phyloP scores from a whole-genome alignment of 2,888 invertebrate species.

The Sabellastarte sp. region DNA sequence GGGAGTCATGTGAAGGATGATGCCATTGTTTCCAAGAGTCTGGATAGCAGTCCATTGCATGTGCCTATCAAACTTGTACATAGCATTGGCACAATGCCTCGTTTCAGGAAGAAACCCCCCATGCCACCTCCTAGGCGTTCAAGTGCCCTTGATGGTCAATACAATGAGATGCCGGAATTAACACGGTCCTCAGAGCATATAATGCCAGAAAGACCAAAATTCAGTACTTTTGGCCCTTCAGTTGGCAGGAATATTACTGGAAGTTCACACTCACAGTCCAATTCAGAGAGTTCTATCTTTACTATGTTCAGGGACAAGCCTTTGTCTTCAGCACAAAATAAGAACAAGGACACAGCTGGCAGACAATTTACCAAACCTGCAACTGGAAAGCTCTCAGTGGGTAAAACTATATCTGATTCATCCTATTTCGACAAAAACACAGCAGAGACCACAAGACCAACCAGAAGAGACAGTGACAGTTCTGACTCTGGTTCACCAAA shows the following conservation, averaged over 20 bases:
- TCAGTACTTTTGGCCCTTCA: background rate
- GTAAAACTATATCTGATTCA: too few relatives aligned
- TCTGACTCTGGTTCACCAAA: background rate
- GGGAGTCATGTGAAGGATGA: too few relatives aligned
- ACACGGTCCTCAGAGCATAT: background rate
- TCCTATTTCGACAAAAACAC: too few relatives aligned
- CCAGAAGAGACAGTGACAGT: background rate
- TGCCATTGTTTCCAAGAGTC: background rate
- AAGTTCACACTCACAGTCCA: background rate
- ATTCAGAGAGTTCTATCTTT: background rate
- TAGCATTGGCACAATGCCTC: background rate
- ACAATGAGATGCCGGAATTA: background rate
- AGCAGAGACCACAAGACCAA: background rate
- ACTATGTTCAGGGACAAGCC: background rate
- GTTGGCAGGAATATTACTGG: background rate
- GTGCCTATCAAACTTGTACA: background rate
- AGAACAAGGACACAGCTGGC: background rate
- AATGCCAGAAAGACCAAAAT: background rate
- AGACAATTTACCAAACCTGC: too few relatives aligned
- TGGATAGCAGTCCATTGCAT: background rate
- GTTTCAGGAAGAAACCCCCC: background rate
- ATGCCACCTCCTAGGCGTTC: background rate
- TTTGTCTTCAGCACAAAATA: background rate
- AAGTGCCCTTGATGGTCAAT: background rate
- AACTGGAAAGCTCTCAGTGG: background rate